A percentile compares a stretch with the other conserved stretches of the same genome.
These are phyloP conservation scores for Lindbergichthys nudifrons DNA, from an alignment of 2,797 vertebrate species.

Conservation along the genomic window DNA sequence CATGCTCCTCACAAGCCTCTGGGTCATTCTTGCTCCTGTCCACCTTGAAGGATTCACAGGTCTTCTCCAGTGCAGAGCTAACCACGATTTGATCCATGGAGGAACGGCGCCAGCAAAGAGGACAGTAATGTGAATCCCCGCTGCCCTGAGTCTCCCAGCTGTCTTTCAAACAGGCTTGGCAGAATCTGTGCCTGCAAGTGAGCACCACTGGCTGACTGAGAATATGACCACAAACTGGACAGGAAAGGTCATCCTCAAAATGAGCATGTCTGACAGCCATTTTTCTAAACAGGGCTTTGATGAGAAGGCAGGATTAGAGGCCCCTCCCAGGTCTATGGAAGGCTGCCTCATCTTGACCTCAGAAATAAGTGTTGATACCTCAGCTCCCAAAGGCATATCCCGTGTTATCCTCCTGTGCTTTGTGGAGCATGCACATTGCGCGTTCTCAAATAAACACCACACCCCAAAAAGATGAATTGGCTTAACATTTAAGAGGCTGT, in stretches of 20 bases:
- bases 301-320: constrained; percentile 49
- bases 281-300: constrained; percentile 53
- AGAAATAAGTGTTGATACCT: constrained; percentile 74
- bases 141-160: constrained; percentile 80
- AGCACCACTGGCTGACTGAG: constrained; percentile 88
- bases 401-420: constrained; percentile 39
- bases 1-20: constrained; percentile 80
- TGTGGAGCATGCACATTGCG: constrained; percentile 47
- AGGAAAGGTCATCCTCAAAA: constrained; percentile 86
- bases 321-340: constrained; percentile 69
- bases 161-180: constrained; percentile 84
- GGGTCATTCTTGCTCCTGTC: constrained; percentile 76
- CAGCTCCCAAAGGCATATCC: constrained; percentile 66
- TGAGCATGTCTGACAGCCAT: constrained; percentile 74
- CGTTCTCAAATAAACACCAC: constrained; percentile 75
- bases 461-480: constrained; percentile 30
- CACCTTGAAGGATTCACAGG: constrained; percentile 76
- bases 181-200: constrained; percentile 89
- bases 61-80: constrained; percentile 74
- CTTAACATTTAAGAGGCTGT: constrained; percentile 26
- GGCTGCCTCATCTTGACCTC: constrained; percentile 64
- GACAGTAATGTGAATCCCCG: constrained; percentile 79
- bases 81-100: constrained; percentile 81
- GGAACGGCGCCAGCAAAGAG: constrained; percentile 84
- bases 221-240: constrained; percentile 89